Percentiles rank a stretch among this genome's conserved stretches.
These are phyloP conservation scores for Drosophila planitibia DNA, from an alignment of 2,888 invertebrate species.

Conservation along the genomic window DNA sequence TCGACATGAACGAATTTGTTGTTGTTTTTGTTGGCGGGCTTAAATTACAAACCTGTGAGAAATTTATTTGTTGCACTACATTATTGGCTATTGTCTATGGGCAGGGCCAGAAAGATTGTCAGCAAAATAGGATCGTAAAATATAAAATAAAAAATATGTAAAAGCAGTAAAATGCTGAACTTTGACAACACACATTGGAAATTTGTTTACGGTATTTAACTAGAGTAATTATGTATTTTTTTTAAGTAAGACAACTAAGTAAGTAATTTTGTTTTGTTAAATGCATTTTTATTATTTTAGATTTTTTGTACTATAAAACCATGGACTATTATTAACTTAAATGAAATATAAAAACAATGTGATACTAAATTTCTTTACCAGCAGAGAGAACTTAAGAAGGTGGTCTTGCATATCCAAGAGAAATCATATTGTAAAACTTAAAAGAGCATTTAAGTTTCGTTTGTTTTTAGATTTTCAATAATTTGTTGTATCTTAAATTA, in stretches of 20 bases:
- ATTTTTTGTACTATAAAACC: neutral
- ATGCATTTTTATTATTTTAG: neutral
- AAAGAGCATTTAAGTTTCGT: conserved; percentile 34
- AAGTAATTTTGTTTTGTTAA: neutral
- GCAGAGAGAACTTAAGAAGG: too few species aligned
- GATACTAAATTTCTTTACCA: neutral
- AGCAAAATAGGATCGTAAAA: neutral
- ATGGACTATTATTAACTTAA: neutral
- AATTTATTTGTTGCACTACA: conserved; percentile 31
- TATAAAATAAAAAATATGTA: neutral
- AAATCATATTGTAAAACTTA: neutral
- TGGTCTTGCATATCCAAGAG: too few species aligned
- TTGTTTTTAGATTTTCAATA: conserved; percentile 10
- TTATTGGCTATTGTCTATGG: conserved; percentile 18
- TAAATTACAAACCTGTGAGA: conserved; percentile 69
- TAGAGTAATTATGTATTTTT: neutral
- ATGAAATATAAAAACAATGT: neutral
- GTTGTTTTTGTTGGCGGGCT: conserved; percentile 30
- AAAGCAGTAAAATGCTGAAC: neutral
- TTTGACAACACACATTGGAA: neutral
- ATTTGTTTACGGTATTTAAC: neutral
- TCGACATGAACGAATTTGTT: conserved; percentile 24
- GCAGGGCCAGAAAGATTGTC: neutral
- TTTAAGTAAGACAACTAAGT: neutral
- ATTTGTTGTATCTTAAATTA: conserved; percentile 48